These are phyloP conservation scores for Lasioglossum baleicum DNA, from an alignment of 1,140 invertebrate genomes.

Conservation along the genomic window DNA sequence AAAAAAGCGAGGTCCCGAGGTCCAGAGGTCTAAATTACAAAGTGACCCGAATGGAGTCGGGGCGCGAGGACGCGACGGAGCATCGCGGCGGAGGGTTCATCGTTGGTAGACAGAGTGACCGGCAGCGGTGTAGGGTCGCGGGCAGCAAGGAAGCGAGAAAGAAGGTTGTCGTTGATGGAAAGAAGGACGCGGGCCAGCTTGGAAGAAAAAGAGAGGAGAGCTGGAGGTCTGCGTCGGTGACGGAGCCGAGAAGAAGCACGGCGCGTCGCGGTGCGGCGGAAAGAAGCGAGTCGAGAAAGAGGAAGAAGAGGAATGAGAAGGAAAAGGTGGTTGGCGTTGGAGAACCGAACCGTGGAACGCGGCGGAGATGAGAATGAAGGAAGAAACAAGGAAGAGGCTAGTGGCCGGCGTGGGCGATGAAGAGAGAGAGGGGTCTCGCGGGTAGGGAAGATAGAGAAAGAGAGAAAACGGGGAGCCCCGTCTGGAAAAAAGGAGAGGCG, in stretches of 20 bases:
- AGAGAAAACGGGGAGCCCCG: too few species aligned
- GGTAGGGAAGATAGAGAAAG: background rate
- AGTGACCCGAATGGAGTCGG: constrained; percentile 6
- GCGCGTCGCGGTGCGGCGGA: too few species aligned
- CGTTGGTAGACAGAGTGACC: background rate
- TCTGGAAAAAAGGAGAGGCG: constrained; percentile 3
- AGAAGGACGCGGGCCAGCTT: constrained; percentile 14
- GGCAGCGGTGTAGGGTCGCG: background rate
- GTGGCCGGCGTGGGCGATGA: background rate
- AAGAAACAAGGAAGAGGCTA: constrained; percentile 5
- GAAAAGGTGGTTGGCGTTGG: constrained; percentile 12
- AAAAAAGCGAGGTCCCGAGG: background rate
- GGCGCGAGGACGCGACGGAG: background rate
- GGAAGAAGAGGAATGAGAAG: constrained; percentile 23
- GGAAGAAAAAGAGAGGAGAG: constrained; percentile 10
- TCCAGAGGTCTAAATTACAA: constrained; percentile 3
- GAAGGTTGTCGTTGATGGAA: background rate
- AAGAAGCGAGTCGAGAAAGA: too few species aligned
- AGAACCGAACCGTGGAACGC: constrained; percentile 22
- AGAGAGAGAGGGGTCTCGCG: background rate
- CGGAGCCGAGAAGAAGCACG: background rate
- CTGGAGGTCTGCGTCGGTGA: background rate
- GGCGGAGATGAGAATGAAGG: background rate
- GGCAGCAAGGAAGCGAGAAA: background rate
- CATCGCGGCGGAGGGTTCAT: background rate